Percentiles rank a stretch among this genome's conserved stretches.
Conservation (phyloP, 2,113 vertebrate species). For the Chaetura pelagica region DNA sequence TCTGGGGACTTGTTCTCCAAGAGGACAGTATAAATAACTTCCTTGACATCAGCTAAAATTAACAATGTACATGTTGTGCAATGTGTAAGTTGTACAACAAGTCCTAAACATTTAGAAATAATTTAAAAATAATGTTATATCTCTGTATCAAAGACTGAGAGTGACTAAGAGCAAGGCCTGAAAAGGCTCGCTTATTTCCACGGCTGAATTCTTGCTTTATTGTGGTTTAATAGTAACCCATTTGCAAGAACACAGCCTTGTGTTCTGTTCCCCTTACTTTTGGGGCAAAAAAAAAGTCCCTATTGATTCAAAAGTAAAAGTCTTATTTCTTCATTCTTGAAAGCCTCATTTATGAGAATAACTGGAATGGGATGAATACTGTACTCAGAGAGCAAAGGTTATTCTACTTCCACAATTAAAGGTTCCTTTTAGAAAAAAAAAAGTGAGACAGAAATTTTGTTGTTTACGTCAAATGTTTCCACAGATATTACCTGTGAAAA, state of each 20-base stretch:
- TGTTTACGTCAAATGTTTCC: background rate
- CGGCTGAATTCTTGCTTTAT: constrained; percentile 36
- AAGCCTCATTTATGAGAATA: background rate
- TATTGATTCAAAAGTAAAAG: constrained; percentile 5
- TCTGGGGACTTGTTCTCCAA: background rate
- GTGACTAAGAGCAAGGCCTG: background rate
- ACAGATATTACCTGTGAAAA: background rate
- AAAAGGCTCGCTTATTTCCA: constrained; percentile 45
- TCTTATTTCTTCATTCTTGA: constrained; percentile 28
- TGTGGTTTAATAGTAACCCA: background rate
- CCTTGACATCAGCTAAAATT: background rate
- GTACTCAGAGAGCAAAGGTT: constrained; percentile 39
- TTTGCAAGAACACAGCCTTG: constrained; percentile 51
- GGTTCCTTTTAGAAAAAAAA: background rate
- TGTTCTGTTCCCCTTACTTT: constrained; percentile 12
- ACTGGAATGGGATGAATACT: background rate
- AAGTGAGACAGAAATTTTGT: background rate
- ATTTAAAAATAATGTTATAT: constrained; percentile 45
- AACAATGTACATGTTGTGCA: background rate
- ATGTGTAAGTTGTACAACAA: background rate
- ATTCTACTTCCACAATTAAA: background rate
- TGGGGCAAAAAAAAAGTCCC: background rate
- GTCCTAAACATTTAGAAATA: background rate
- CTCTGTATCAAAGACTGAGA: constrained; percentile 14
- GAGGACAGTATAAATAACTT: background rate